Base-by-base conservation (phyloP, 2,888 invertebrate species). In the Athrips mouffetella region DNA sequence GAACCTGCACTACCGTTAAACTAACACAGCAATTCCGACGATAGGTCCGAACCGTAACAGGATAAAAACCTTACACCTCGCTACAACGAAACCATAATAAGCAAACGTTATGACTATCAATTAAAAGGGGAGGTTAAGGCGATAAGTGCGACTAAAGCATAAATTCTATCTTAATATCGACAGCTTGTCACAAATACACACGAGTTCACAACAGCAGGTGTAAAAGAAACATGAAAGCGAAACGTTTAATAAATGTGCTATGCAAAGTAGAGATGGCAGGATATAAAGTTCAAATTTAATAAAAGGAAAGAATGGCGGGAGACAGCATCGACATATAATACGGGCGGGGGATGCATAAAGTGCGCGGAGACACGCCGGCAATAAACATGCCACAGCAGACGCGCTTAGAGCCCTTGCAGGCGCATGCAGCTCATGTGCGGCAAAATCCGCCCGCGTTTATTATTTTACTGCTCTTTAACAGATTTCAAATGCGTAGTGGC, bases 311-410 rank as follows among this genome's bases (percentile, higher is more conserved):
- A 65, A 71, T 66, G 66, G 64, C 59, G 57, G 54, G 51, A 59
- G 61, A 63, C 61, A 57, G 57, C 51, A 60, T 57, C 62, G 67
- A 68, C 61, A 59, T 58, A 63, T 57, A 54, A 62, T 56, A 59
- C 50, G 58, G 37, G 27, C 2, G 27, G 55, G 57, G 55, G 62
- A 70, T 62, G 63, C 75, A 77, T 78, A 77, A 79, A 77, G 67
- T 61, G 65, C 64, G 64, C 59, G 60, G 18, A 37, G 39, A 40
- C 29, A 29, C 18, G 63, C 61, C 56, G 55, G 68, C 61, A 60
- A 79, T 79, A 80, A 79, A 80, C 66, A 76, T 73, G 74, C 75
- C 76, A 70, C 58, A 48, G 54, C 57, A 55, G 66, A 67, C 73
- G 65, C 58, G 67, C 63, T 67, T 70, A 67, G 72, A 71, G 67